Base-by-base conservation (phyloP, 2,113 vertebrate species). In the Bettongia penicillata region DNA sequence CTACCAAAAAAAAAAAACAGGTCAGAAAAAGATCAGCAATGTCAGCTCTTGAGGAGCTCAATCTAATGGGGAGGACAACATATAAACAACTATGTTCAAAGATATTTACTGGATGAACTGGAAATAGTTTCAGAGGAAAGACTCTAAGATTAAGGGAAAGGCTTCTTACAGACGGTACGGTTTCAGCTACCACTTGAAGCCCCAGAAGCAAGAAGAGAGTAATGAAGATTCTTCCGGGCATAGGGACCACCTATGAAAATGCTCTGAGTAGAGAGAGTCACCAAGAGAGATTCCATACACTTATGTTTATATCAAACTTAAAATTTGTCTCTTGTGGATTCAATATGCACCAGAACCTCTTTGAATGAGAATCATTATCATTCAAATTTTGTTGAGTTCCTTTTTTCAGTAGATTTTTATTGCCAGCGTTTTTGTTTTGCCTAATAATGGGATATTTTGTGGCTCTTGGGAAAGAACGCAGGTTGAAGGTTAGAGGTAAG, bases 351-450 rank as follows among this genome's bases (percentile, higher is more conserved):
- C 94, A 11, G 4, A n/a, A 47, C 94, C 84, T 95, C 49, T n/a
- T 92, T 89, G 50, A 61, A 12, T 90, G 92, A 96, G 50, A 95
- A 93, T 47, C 22, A 90, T n/a, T 23, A 50, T n/a, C 53, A 37
- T 68, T 12, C 61, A 68, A 5, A 68, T 37, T 37, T 11, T 37
- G n/a, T 93, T 14, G 26, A 52, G 61, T 93, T 93, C 92, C 26
- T 89, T 12, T 94, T 10, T 37, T 84, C 49, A 51, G n/a, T 0
- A 92, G 22, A 26, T 16, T 53, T 89, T 93, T n/a, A 51, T 28
- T 53, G 23, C n/a, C 84, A 94, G 12, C 89, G 61, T 92, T 22
- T 48, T 93, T 89, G 84, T 23, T 28, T 51, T 3, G 16, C 68
- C 91, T 95, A 61, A 49, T 68, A 37, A 51, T 19, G 53, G 61